These are phyloP conservation scores for Rhaphigaster nebulosa DNA, from an alignment of 2,888 invertebrate species.

Conservation along the genomic window DNA sequence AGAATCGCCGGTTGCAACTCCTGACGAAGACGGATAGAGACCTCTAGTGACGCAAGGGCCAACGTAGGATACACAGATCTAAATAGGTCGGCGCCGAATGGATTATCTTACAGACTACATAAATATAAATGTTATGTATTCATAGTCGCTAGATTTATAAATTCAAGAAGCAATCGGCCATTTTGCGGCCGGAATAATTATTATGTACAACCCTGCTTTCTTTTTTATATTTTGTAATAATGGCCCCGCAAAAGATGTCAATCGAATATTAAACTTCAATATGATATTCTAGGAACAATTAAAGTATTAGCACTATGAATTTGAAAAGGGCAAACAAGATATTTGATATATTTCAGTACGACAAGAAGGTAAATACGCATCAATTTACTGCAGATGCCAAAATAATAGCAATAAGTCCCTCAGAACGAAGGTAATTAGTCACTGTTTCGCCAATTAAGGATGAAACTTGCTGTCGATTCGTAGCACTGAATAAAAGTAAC, in stretches of 20 bases:
- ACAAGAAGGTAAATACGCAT: too few relatives aligned
- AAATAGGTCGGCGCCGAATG: conserved; percentile 46
- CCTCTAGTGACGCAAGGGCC: conserved; percentile 8
- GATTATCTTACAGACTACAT: conserved; percentile 3
- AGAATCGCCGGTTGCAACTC: not conserved
- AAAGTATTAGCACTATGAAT: not conserved
- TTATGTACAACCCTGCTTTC: not conserved
- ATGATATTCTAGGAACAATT: not conserved
- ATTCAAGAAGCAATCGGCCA: not conserved
- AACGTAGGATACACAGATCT: conserved; percentile 9
- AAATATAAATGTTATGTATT: conserved; percentile 47
- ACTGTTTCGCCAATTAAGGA: too few relatives aligned
- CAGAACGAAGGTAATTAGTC: too few relatives aligned
- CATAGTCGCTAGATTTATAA: not conserved
- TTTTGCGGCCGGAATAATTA: conserved; percentile 8
- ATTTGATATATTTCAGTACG: too few relatives aligned
- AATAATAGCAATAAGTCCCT: too few relatives aligned
- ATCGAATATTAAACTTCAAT: not conserved
- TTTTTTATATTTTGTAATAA: not conserved
- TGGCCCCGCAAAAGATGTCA: not conserved
- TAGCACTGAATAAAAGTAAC: too few relatives aligned
- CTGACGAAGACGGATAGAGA: conserved; percentile 35
- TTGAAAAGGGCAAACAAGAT: too few relatives aligned
- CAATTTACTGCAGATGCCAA: too few relatives aligned
- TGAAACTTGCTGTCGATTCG: too few relatives aligned